These are phyloP conservation scores for Scomber colias DNA, from an alignment of 2,113 vertebrate genomes.

Conservation along the genomic window DNA sequence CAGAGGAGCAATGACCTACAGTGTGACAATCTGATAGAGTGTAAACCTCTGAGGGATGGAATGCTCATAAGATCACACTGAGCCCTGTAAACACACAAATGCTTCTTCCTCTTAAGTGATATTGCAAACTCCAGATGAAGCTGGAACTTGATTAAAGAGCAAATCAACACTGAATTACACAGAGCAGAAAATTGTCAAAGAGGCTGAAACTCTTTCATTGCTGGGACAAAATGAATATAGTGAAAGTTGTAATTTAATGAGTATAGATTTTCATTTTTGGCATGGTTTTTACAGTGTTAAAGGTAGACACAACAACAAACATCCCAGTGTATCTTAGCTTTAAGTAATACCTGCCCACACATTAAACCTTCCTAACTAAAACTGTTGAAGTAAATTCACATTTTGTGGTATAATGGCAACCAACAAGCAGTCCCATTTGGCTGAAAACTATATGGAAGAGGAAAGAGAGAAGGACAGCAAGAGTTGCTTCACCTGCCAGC, in stretches of 20 bases:
- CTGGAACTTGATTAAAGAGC: slow-evolving; percentile 38
- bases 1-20: slow-evolving; percentile 37
- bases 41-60: slow-evolving; percentile 37
- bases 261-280: background rate
- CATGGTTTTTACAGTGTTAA: too few species aligned
- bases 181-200: slow-evolving; percentile 4
- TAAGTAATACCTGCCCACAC: too few species aligned
- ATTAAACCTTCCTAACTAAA: too few species aligned
- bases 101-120: slow-evolving; percentile 23
- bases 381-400: background rate
- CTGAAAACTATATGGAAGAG: background rate
- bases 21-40: slow-evolving; percentile 8
- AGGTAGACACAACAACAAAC: too few species aligned
- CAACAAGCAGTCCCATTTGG: background rate
- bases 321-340: too few species aligned
- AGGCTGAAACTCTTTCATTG: background rate
- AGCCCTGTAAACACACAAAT: slow-evolving; percentile 12
- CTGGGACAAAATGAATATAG: background rate
- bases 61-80: slow-evolving; percentile 57
- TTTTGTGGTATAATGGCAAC: background rate
- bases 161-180: slow-evolving; percentile 26
- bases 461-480: background rate
- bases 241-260: background rate
- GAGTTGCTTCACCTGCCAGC: slow-evolving; percentile 7
- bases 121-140: slow-evolving; percentile 45